Evolutionary conservation across 2,113 vertebrate genomes (phyloP).

Genomic region (Odocoileus virginianus): DNA sequence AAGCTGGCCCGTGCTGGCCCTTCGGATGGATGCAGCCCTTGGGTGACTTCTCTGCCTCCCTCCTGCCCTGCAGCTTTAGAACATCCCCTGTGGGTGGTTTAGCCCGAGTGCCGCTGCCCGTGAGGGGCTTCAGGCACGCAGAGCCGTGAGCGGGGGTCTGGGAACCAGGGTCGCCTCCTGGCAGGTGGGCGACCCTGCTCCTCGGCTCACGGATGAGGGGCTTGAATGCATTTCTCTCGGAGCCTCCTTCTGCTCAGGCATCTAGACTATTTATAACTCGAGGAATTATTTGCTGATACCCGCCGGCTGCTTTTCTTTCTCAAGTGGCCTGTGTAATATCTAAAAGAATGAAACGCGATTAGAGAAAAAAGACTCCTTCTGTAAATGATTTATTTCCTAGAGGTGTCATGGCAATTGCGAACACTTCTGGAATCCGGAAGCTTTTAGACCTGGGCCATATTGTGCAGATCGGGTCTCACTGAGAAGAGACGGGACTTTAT

Average conservation of each 20-base stretch:
- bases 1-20: accelerated
- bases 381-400: slow-evolving; percentile 59
- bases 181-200: neutral
- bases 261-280: slow-evolving; percentile 57
- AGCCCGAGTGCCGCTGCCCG: accelerated
- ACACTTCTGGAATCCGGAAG: slow-evolving; percentile 19
- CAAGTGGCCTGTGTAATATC: slow-evolving; percentile 49
- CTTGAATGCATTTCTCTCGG: neutral
- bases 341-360: neutral
- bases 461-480: slow-evolving; percentile 50
- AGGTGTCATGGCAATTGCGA: neutral
- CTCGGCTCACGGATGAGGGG: neutral
- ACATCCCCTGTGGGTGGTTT: neutral
- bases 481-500: slow-evolving; percentile 28
- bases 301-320: slow-evolving; percentile 36
- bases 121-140: neutral
- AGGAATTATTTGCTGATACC: slow-evolving; percentile 64
- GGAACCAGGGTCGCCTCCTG: accelerated
- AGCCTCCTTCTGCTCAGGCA: slow-evolving; percentile 37
- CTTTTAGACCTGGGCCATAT: slow-evolving; percentile 45
- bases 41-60: neutral
- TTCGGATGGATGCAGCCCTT: accelerated
- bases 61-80: neutral
- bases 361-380: neutral
- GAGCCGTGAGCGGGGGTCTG: accelerated